phyloP scores from a whole-genome alignment of 2,113 vertebrate genomes.

The Thunnus thynnus region DNA sequence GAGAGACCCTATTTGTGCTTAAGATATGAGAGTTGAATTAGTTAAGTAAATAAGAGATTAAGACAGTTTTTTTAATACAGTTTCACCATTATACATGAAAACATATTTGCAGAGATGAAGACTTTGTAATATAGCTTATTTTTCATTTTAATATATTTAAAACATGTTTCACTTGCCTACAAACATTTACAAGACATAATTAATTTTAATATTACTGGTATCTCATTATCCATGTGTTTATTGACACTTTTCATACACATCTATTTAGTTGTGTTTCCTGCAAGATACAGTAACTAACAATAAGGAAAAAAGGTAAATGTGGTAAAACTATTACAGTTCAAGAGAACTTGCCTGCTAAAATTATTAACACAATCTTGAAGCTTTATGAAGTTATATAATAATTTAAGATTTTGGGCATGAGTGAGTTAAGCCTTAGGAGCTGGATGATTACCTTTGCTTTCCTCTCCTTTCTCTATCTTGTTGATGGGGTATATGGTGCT shows the following conservation, averaged over 20 bases:
- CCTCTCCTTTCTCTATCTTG: conserved; percentile 95
- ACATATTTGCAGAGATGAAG: background rate
- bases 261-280: background rate
- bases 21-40: no score
- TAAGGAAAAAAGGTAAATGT: no score
- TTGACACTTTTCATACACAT: background rate
- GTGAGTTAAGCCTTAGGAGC: accelerated
- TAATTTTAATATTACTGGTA: background rate
- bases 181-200: background rate
- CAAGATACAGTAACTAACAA: background rate
- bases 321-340: no score
- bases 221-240: no score
- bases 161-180: background rate
- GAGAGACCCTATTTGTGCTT: background rate
- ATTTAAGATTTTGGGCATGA: no score
- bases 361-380: no score
- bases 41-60: no score
- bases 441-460: conserved; percentile 90
- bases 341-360: no score
- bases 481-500: conserved; percentile 93
- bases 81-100: background rate
- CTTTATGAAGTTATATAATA: no score
- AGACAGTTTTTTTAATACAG: no score
- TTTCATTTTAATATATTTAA: no score
- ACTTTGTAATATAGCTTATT: background rate